Conservation (phyloP, 2,888 invertebrate species). For the Clostera curtula region DNA sequence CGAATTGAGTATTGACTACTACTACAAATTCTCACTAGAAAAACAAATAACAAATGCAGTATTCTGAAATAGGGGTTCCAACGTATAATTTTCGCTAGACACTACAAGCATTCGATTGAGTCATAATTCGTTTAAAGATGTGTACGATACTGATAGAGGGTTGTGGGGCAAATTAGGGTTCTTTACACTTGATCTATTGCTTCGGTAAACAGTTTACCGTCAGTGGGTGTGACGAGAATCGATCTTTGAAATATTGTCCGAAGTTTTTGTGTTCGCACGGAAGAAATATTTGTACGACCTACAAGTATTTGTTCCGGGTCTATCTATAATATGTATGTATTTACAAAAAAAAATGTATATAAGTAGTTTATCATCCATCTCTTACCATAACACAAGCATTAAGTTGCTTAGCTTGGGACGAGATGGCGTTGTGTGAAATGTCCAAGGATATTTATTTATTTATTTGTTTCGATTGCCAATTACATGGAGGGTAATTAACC, state of each 20-base stretch:
- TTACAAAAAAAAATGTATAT: too few relatives aligned
- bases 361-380: too few relatives aligned
- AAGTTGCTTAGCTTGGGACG: too few relatives aligned
- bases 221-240: slow-evolving; percentile 2
- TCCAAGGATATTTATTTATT: too few relatives aligned
- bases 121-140: slow-evolving; percentile 59
- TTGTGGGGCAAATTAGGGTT: slow-evolving; percentile 48
- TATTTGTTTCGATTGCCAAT: too few relatives aligned
- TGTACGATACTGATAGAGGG: slow-evolving; percentile 50
- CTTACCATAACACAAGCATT: too few relatives aligned
- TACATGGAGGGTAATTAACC: too few relatives aligned
- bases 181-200: slow-evolving; percentile 57
- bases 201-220: slow-evolving; percentile 27
- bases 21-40: slow-evolving; percentile 10
- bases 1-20: slow-evolving; percentile 4
- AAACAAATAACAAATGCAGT: slow-evolving; percentile 18
- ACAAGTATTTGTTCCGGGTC: too few relatives aligned
- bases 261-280: too few relatives aligned
- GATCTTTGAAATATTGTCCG: slow-evolving; percentile 1
- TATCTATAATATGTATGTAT: too few relatives aligned
- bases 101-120: slow-evolving; percentile 61
- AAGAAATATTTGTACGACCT: too few relatives aligned
- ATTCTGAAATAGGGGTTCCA: slow-evolving; percentile 32
- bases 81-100: slow-evolving; percentile 59
- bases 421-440: too few relatives aligned